Percentiles rank a stretch among this genome's conserved stretches.
These are phyloP conservation scores for Drosophila nr. perissopoda DNA, from an alignment of 2,888 invertebrate genomes.

Conservation along the genomic window DNA sequence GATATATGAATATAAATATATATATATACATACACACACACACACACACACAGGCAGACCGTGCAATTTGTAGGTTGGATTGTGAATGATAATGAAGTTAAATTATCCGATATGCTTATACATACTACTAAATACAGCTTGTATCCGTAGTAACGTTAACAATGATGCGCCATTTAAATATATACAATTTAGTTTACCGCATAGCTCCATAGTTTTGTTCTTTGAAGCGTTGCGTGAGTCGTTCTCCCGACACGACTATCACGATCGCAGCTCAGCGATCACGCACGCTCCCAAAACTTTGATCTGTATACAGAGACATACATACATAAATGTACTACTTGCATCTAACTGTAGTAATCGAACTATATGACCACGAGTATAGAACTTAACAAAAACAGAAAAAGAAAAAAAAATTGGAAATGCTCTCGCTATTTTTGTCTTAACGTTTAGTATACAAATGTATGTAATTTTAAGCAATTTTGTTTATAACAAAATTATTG, in stretches of 20 bases:
- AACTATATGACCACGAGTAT: slow-evolving; percentile 45
- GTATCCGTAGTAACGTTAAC: slow-evolving; percentile 63
- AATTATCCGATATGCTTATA: slow-evolving; percentile 55
- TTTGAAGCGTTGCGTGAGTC: slow-evolving; percentile 38
- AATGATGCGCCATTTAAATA: slow-evolving; percentile 77
- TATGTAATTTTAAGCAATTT: slow-evolving; percentile 81
- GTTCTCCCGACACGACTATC: slow-evolving; percentile 24
- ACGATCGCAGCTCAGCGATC: slow-evolving; percentile 22
- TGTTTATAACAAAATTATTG: slow-evolving; percentile 83
- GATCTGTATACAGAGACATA: slow-evolving; percentile 47
- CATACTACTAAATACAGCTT: slow-evolving; percentile 23
- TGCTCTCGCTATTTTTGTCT: slow-evolving; percentile 77
- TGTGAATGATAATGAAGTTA: slow-evolving; percentile 47
- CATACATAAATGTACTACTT: slow-evolving; percentile 9
- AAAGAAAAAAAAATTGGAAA: slow-evolving; percentile 19
- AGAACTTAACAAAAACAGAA: slow-evolving; percentile 1
- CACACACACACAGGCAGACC: slow-evolving; percentile 60
- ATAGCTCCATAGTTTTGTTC: slow-evolving; percentile 62
- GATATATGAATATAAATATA: neutral
- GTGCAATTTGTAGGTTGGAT: slow-evolving; percentile 77
- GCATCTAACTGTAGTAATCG: slow-evolving; percentile 57
- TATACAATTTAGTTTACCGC: slow-evolving; percentile 68
- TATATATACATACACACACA: neutral
- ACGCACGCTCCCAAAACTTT: slow-evolving; percentile 64
- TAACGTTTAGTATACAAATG: slow-evolving; percentile 73